These are phyloP conservation scores for Ceratitis capitata DNA, from an alignment of 1,140 invertebrate genomes.

Conservation along the genomic window DNA sequence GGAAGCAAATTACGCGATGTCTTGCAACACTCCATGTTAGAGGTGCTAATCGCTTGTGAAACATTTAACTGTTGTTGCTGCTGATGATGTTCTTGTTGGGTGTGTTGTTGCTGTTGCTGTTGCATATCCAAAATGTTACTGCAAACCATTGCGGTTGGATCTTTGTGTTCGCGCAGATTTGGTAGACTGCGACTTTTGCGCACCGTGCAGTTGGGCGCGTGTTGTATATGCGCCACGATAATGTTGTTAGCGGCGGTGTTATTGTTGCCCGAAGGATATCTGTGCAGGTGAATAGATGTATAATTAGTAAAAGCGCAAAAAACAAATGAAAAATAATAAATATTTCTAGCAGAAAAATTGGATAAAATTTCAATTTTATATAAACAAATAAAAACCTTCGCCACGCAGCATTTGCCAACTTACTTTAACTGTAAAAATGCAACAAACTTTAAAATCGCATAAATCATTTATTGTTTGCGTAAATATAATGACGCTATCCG, in stretches of 20 bases:
- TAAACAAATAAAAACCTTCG: too few relatives aligned
- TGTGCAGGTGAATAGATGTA: slow-evolving; percentile 50
- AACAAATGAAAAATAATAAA: too few relatives aligned
- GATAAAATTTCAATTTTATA: too few relatives aligned
- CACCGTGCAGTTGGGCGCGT: slow-evolving; percentile 55
- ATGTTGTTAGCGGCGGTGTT: slow-evolving; percentile 67
- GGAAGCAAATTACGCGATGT: slow-evolving; percentile 60
- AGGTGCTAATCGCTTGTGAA: slow-evolving; percentile 69
- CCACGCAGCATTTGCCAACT: too few relatives aligned
- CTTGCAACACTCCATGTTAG: slow-evolving; percentile 71
- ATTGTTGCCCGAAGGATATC: slow-evolving; percentile 83
- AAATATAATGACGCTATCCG: background rate
- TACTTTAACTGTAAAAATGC: background rate
- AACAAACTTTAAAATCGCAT: background rate
- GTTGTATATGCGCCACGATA: slow-evolving; percentile 55
- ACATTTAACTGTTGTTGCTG: slow-evolving; percentile 54
- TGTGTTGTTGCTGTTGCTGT: too few relatives aligned
- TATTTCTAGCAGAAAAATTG: too few relatives aligned
- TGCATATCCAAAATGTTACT: slow-evolving; percentile 41
- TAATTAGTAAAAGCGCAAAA: background rate
- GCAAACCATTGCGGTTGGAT: slow-evolving; percentile 37
- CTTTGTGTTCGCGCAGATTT: slow-evolving; percentile 69
- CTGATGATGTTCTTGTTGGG: slow-evolving; percentile 45
- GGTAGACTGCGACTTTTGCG: slow-evolving; percentile 80
- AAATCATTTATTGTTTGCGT: background rate